These are phyloP conservation scores for Phallusia fumigata DNA, from an alignment of 23 tunicate species.

Conservation along the genomic window DNA sequence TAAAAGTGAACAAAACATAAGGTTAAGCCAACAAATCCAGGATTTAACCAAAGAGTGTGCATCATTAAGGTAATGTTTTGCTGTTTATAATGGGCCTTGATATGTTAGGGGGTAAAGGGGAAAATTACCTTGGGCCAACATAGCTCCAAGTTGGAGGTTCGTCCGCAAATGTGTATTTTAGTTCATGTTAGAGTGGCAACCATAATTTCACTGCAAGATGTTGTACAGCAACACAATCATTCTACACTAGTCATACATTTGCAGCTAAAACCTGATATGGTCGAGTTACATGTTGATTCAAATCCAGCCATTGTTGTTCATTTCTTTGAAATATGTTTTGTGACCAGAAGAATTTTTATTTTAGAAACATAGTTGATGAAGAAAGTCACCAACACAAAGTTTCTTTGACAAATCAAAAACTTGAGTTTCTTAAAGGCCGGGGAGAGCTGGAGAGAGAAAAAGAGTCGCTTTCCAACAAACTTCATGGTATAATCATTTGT, in stretches of 20 bases:
- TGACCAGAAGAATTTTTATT: no score
- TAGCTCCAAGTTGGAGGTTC: no score
- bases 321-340: not conserved
- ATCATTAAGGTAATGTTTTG: slow-evolving; percentile 24
- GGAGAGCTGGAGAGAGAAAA: slow-evolving; percentile 82
- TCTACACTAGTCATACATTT: no score
- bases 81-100: no score
- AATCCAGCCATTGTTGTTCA: not conserved
- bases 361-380: slow-evolving; percentile 61
- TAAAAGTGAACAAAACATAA: slow-evolving; percentile 35
- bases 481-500: not conserved
- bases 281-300: no score
- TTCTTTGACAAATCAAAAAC: slow-evolving; percentile 66
- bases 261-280: no score
- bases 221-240: no score
- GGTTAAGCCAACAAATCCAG: slow-evolving; percentile 68
- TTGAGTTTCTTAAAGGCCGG: slow-evolving; percentile 45
- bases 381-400: slow-evolving; percentile 84
- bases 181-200: no score
- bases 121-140: no score
- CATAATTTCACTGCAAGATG: no score
- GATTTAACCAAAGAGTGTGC: slow-evolving; percentile 43
- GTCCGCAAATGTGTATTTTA: no score
- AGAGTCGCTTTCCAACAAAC: slow-evolving; percentile 49
- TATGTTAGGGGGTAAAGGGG: no score